Percentiles rank a stretch among this genome's conserved stretches.
phyloP scores from a whole-genome alignment of 2,888 invertebrate genomes.

The Cheiracanthium punctorium region DNA sequence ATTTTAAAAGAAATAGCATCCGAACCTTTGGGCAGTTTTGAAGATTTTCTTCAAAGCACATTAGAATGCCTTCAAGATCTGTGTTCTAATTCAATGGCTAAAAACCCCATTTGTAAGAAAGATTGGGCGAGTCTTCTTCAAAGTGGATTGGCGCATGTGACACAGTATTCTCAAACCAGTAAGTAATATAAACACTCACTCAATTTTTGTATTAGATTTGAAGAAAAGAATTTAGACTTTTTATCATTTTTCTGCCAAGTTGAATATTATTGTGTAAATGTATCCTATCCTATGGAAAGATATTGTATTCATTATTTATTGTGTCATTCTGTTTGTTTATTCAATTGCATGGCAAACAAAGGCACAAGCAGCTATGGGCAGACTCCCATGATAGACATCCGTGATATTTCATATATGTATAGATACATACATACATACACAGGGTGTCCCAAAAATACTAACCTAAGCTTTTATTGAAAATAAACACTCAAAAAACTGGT shows the following conservation, averaged over 20 bases:
- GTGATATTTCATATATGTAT: too few relatives aligned
- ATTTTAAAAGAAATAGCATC: conserved; percentile 89
- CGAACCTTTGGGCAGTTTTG: conserved; percentile 81
- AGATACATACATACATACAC: too few relatives aligned
- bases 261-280: neutral
- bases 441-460: too few relatives aligned
- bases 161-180: conserved; percentile 89
- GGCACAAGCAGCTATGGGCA: too few relatives aligned
- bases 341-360: too few relatives aligned
- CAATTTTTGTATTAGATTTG: too few relatives aligned
- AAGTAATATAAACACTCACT: conserved; percentile 47
- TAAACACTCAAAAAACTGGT: too few relatives aligned
- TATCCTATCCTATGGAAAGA: neutral
- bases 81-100: conserved; percentile 79
- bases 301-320: neutral
- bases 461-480: too few relatives aligned
- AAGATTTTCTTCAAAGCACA: conserved; percentile 79
- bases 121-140: conserved; percentile 89
- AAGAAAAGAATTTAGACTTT: too few relatives aligned
- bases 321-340: too few relatives aligned
- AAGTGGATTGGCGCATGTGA: conserved; percentile 90
- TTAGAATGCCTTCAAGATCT: conserved; percentile 86
- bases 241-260: neutral
- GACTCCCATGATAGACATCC: too few relatives aligned
- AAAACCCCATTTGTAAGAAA: conserved; percentile 80